phyloP scores from a whole-genome alignment of 2,888 invertebrate species.

The Hipparchia semele region DNA sequence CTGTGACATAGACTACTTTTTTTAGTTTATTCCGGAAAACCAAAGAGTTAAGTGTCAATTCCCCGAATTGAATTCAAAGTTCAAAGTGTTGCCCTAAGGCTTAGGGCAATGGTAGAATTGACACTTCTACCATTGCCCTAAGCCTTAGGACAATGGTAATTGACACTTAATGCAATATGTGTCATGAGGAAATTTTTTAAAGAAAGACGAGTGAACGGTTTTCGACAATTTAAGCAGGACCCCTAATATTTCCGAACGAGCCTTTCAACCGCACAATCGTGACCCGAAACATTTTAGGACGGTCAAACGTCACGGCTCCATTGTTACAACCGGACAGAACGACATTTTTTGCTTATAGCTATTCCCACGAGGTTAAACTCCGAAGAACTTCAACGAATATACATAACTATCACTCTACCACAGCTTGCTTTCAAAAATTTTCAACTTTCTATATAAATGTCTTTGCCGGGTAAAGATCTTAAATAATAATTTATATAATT shows the following conservation, averaged over 20 bases:
- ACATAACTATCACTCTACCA: slow-evolving; percentile 1
- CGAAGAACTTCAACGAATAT: slow-evolving; percentile 10
- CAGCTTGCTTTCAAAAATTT: not conserved
- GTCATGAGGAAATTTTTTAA: no score
- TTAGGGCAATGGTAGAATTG: no score
- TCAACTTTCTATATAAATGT: not conserved
- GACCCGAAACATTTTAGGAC: slow-evolving; percentile 43
- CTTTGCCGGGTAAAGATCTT: no score
- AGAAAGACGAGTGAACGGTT: not conserved
- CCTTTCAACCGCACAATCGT: slow-evolving; percentile 31
- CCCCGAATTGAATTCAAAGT: no score
- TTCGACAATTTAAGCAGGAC: slow-evolving; percentile 7
- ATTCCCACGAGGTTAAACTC: slow-evolving; percentile 28
- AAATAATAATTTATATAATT: no score
- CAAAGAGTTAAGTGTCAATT: no score
- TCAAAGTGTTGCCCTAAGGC: no score
- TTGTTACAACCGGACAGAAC: slow-evolving; percentile 34
- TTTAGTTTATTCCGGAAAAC: no score
- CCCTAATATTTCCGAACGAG: slow-evolving; percentile 21
- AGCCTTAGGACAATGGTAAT: no score
- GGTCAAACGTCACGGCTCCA: slow-evolving; percentile 41
- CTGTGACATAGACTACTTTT: no score
- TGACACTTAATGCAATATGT: no score
- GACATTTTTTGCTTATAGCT: slow-evolving; percentile 30
- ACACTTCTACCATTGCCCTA: no score